Evolutionary conservation across 2,888 invertebrate genomes (phyloP).

Genomic region (Morinoia aosen): DNA sequence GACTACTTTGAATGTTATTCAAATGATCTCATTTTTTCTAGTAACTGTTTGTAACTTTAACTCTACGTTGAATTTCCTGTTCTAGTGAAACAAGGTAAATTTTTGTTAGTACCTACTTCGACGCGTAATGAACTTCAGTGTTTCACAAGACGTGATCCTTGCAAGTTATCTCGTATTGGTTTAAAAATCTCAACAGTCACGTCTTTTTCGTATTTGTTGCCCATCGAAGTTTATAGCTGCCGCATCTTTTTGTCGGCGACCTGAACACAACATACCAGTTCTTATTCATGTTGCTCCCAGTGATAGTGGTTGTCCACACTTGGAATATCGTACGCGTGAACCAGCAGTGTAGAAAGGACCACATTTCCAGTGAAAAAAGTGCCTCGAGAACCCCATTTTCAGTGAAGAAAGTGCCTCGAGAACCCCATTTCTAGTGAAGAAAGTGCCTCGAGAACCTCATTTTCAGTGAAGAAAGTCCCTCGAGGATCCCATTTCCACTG

Average conservation of each 20-base stretch:
- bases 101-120: background rate
- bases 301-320: background rate
- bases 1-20: too few relatives aligned
- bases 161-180: background rate
- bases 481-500: background rate
- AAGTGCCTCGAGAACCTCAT: too few relatives aligned
- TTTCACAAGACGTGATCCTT: background rate
- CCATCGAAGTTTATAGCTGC: background rate
- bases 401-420: too few relatives aligned
- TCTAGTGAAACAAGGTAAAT: background rate
- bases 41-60: background rate
- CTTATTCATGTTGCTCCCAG: background rate
- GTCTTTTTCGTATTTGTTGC: background rate
- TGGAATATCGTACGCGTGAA: background rate
- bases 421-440: too few relatives aligned
- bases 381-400: too few relatives aligned
- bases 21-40: background rate
- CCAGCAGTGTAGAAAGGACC: too few relatives aligned
- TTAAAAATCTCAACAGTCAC: background rate
- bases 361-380: too few relatives aligned
- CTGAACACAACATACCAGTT: background rate
- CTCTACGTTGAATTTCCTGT: background rate
- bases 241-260: background rate
- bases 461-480: background rate
- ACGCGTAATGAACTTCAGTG: background rate